Base-by-base conservation (phyloP, 2,888 invertebrate genomes). In the Gandaritis pyraliata region DNA sequence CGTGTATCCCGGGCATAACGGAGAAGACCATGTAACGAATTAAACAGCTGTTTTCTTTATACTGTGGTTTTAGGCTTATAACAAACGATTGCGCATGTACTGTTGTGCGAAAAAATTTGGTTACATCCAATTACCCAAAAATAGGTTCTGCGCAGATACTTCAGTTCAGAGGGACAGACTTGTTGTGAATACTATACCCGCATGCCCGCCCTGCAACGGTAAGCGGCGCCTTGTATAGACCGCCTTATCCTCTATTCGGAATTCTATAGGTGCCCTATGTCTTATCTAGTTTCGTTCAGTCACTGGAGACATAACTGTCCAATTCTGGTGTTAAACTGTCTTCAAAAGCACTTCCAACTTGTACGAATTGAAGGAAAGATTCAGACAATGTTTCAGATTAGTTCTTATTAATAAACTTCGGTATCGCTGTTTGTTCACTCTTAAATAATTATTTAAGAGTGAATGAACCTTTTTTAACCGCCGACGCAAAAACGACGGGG, bases 201-300 rank as follows among this genome's bases (percentile, higher is more conserved):
- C 23, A 6, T 23, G 6, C 33, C 33, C 4, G 33, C 33, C 5
- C 8, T 8, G 33, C 33, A 33, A 8, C 33, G 33, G 33, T 33
- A 2, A 33, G 8, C 33, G 33, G 33, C 6, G 7, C 13, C 41
- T 6, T 41, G 6, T 41, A 15, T 15, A 15, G 6, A n/a, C 15
- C 41, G 41, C 41, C 7, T 41, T 15, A 1, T 8, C 6, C 45
- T 18, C 36, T 54, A 33, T 33, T 46, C 18, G 12, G 36, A 45
- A 46, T 54, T 45, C 53, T 33, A 36, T n/a, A 46, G 18, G 8
- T 16, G 45, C 45, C 30, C 16, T 15, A 39, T 51, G 39, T 23
- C 51, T 51, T 54, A 54, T 54, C 54, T 54, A 43, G 45, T 46
- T 36, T 54, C 46, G 54, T 23, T 46, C 54, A 46, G 3, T 54